phyloP scores from a whole-genome alignment of 2,797 vertebrate species.

The Chloroceryle inda region DNA sequence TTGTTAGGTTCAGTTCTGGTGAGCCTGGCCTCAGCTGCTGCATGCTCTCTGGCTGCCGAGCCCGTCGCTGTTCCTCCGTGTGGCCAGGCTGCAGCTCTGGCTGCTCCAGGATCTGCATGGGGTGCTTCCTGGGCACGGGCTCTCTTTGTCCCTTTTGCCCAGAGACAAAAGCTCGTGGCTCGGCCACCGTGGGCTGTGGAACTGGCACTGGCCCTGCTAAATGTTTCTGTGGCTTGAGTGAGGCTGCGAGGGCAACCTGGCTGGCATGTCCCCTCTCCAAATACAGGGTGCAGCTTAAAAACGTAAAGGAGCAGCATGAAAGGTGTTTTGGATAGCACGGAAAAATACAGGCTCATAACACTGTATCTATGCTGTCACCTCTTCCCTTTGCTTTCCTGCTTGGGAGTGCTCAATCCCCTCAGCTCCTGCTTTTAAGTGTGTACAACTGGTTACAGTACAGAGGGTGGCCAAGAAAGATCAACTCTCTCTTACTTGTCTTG shows the following conservation, averaged over 20 bases:
- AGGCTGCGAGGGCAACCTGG: background rate
- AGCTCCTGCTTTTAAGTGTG: background rate
- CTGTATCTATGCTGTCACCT: background rate
- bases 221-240: background rate
- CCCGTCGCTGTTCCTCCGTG: fast-evolving
- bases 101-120: background rate
- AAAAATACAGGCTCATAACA: background rate
- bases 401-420: background rate
- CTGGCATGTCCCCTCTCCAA: background rate
- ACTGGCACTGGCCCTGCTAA: background rate
- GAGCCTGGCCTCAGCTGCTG: background rate
- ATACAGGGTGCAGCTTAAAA: background rate
- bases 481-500: background rate
- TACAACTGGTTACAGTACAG: background rate
- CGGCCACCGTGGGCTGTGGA: background rate
- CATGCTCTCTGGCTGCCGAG: fast-evolving
- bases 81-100: background rate
- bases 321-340: background rate
- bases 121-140: fast-evolving
- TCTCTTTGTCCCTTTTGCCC: background rate
- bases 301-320: background rate
- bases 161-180: background rate
- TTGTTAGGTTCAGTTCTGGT: background rate
- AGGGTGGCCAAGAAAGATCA: background rate
- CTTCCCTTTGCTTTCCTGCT: background rate